Percentiles rank a stretch among this genome's conserved stretches.
phyloP scores from a whole-genome alignment of 2,888 invertebrate species.

The Sphinx pinastri region DNA sequence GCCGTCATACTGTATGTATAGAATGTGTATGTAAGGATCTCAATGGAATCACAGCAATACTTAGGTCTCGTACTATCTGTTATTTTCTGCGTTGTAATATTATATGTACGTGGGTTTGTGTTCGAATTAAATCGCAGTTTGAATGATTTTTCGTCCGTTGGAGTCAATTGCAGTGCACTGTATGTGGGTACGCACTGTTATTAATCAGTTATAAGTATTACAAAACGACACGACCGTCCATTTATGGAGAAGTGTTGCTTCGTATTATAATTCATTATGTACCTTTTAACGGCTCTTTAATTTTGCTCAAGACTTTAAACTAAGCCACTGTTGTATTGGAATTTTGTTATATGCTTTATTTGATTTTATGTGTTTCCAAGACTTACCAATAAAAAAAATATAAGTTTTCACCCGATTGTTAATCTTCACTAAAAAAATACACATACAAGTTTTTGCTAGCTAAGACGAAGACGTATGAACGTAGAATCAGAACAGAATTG shows the following conservation, averaged over 20 bases:
- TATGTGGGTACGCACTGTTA: neutral
- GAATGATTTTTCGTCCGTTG: neutral
- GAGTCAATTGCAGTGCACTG: neutral
- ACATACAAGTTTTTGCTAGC: no score
- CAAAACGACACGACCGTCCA: neutral
- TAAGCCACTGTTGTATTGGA: no score
- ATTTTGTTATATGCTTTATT: no score
- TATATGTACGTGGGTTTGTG: neutral
- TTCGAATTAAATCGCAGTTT: neutral
- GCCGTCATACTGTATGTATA: neutral
- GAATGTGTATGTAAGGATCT: constrained; percentile 1
- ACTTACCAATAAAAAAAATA: no score
- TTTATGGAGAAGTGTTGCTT: neutral
- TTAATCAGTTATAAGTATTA: neutral
- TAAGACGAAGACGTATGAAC: neutral
- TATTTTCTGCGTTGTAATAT: neutral
- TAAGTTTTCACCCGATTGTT: no score
- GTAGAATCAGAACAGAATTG: neutral
- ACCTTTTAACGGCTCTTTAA: no score
- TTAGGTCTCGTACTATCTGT: neutral
- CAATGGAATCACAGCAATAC: neutral
- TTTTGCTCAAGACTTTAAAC: no score
- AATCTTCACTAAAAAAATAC: no score
- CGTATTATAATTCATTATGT: neutral
- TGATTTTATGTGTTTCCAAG: no score